Evolutionary conservation across 1,140 invertebrate species (phyloP), one percentile per base, ranked within the genome.

Genomic region (Ceratina australensis): DNA sequence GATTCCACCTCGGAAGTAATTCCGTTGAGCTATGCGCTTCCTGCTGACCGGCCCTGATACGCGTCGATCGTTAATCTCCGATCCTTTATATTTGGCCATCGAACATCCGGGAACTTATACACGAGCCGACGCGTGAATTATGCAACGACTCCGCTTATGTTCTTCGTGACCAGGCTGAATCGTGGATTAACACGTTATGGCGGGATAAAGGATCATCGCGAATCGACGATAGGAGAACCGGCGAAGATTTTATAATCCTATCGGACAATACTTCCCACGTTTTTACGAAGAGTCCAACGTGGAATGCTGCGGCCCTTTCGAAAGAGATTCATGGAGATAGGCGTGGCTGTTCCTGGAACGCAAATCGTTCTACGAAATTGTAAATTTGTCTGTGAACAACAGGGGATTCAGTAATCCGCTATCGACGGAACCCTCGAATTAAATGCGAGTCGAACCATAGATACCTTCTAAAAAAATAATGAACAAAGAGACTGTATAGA

Each of bases 1-100:
- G 56, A 61, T 69, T 76, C 50, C 59, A 64, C 42, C 24, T 63
- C 33, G 82, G 82, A 81, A 83, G 73, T 80, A 73, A 81, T 80
- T 72, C 63, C 68, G 50, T 3, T 15, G 60, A 76, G 28, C 8
- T 52, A 12, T 61, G 52, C 81, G 24, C 54, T 83, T 83, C 72
- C 71, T 75, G 77, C 57, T 65, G 68, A 74, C 60, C 50, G 52
- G 20, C 3, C 4, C 0, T 33, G 33, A 75, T 73, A 73, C 42
- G 22, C 33, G 13, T 26, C 66, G 56, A 72, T 82, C 54, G 8
- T 71, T 78, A 50, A 66, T 68, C 73, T 60, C 20, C 15, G 22
- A 50, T 56, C 61, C 57, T 76, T 61, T 61, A 52, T 42, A 69
- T 76, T 69, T 47, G n/a, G 24, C 15, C 28, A n/a, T 12, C 63